Conservation (phyloP, 92 coral and sea anemone species). For the Palythoa caribaeorum region DNA sequence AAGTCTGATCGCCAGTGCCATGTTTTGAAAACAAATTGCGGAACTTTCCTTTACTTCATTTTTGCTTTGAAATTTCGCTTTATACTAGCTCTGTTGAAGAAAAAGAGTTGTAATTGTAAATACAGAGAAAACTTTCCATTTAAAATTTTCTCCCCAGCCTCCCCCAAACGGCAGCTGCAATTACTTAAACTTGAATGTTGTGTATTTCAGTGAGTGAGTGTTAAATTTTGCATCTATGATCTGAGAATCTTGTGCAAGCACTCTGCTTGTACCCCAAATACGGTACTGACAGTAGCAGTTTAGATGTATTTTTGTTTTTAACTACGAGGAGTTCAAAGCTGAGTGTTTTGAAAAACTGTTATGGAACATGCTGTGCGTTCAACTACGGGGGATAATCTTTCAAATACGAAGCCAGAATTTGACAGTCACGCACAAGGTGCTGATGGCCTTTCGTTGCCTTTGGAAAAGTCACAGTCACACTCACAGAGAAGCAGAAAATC, state of each 20-base stretch:
- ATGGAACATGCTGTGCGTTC: slow-evolving; percentile 7
- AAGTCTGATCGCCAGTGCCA: background rate
- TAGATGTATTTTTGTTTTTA: background rate
- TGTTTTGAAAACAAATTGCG: background rate
- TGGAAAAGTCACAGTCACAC: slow-evolving; percentile 21
- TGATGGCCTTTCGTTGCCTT: slow-evolving; percentile 12
- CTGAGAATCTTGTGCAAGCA: no score
- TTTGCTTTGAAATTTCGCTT: no score
- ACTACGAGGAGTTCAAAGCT: background rate
- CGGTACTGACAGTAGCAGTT: background rate
- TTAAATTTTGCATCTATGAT: no score
- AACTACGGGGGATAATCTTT: background rate
- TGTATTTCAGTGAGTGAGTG: no score
- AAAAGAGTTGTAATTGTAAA: no score
- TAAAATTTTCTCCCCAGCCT: no score
- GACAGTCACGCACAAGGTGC: background rate
- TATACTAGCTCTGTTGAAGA: no score
- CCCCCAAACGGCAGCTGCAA: no score
- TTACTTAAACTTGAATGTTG: no score
- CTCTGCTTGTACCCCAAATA: background rate
- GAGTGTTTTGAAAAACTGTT: background rate
- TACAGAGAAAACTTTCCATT: no score
- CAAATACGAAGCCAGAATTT: background rate
- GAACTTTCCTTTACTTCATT: no score
- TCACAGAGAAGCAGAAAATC: slow-evolving; percentile 5